Conservation (phyloP, 2,797 vertebrate species). For the Aplochiton taeniatus region DNA sequence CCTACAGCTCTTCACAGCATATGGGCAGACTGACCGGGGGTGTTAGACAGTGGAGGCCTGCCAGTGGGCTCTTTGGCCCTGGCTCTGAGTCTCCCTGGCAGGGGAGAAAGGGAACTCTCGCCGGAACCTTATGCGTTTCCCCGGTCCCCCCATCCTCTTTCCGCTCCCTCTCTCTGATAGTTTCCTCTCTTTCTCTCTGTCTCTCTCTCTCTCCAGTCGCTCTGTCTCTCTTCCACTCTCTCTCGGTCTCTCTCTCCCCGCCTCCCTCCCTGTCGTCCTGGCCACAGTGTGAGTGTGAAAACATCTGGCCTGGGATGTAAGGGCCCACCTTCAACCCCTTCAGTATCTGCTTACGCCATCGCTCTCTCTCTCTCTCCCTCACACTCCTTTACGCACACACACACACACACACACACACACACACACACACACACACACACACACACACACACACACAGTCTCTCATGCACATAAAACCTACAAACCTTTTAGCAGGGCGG, state of each 20-base stretch:
- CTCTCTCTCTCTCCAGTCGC: background rate
- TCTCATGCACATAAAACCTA: slow-evolving; percentile 3
- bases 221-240: background rate
- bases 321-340: background rate
- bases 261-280: background rate
- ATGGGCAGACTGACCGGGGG: slow-evolving; percentile 28
- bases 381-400: background rate
- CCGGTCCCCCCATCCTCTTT: no score
- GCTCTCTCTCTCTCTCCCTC: background rate
- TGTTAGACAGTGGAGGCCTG: slow-evolving; percentile 13
- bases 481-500: slow-evolving; percentile 18
- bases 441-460: slow-evolving; percentile 19
- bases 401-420: slow-evolving; percentile 19
- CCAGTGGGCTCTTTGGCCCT: slow-evolving; percentile 17
- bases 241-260: background rate
- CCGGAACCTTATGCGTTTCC: no score
- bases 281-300: no score
- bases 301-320: no score
- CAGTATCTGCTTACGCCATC: background rate
- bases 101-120: no score
- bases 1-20: slow-evolving; percentile 28
- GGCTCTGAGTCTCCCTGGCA: background rate
- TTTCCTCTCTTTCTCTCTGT: background rate
- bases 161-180: no score
- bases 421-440: slow-evolving; percentile 2